A percentile compares a stretch with the other conserved stretches of the same genome.
Evolutionary conservation across 2,888 invertebrate genomes (phyloP).

Genomic region (Hirtodrosophila duncani): DNA sequence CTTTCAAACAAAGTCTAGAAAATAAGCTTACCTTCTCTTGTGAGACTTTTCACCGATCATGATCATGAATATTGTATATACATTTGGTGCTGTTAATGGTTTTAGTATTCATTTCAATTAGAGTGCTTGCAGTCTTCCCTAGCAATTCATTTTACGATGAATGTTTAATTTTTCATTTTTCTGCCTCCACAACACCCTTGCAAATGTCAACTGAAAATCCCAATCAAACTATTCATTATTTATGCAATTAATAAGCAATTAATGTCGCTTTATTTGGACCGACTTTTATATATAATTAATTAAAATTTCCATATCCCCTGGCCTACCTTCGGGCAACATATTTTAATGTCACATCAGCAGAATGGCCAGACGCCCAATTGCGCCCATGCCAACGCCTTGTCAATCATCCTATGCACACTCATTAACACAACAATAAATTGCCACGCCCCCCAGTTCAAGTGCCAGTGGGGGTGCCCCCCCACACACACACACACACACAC

Average conservation of each 20-base stretch:
- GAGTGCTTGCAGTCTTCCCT: no score
- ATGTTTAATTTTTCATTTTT: no score
- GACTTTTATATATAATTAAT: slow-evolving; percentile 56
- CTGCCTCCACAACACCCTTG: no score
- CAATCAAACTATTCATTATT: slow-evolving; percentile 30
- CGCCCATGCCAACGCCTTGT: slow-evolving; percentile 1
- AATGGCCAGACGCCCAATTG: slow-evolving; percentile 31
- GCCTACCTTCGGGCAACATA: slow-evolving; percentile 58
- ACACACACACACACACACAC: background rate
- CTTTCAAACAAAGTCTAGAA: no score
- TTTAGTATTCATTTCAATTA: background rate
- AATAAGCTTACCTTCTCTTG: no score
- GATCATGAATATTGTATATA: background rate
- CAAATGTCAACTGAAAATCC: no score
- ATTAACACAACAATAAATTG: slow-evolving; percentile 68
- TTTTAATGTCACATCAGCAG: slow-evolving; percentile 70
- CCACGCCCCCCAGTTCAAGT: slow-evolving; percentile 9
- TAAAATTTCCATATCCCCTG: slow-evolving; percentile 33
- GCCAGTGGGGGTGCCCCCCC: background rate
- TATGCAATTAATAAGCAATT: slow-evolving; percentile 62
- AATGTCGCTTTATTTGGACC: slow-evolving; percentile 43
- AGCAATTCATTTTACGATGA: no score
- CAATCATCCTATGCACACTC: slow-evolving; percentile 58
- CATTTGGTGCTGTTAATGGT: background rate
- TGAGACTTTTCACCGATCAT: no score